Evolutionary conservation across 2,888 invertebrate species (phyloP).

Genomic region (Cactoblastis cactorum): DNA sequence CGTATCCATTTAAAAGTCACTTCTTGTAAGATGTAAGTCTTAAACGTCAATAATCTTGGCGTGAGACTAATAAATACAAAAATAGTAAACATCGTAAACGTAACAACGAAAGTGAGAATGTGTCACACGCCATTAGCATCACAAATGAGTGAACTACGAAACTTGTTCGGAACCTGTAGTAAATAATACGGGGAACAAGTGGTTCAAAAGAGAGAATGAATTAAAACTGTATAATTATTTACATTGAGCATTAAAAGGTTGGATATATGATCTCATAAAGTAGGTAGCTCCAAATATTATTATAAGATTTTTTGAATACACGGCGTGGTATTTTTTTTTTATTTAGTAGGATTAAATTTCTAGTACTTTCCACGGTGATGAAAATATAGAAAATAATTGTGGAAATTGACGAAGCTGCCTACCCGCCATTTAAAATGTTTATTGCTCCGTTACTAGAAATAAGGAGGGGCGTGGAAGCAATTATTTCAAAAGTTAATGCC

Average conservation of each 20-base stretch:
- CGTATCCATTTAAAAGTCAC: no score
- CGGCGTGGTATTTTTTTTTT: no score
- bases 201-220: slow-evolving; percentile 9
- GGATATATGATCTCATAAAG: not conserved
- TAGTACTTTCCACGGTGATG: not conserved
- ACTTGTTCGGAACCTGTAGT: slow-evolving; percentile 28
- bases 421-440: slow-evolving; percentile 17
- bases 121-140: slow-evolving; percentile 42
- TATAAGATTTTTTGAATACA: no score
- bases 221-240: not conserved
- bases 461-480: slow-evolving; percentile 21
- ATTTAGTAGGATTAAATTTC: not conserved
- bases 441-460: slow-evolving; percentile 41
- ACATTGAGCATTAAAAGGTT: not conserved
- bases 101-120: slow-evolving; percentile 46
- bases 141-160: slow-evolving; percentile 31
- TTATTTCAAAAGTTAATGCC: slow-evolving; percentile 10
- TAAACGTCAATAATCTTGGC: slow-evolving; percentile 18
- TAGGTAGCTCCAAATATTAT: not conserved
- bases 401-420: not conserved
- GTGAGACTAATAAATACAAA: slow-evolving; percentile 10
- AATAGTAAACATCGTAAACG: slow-evolving; percentile 27
- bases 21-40: not conserved
- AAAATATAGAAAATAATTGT: not conserved
- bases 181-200: slow-evolving; percentile 8